Conservation (phyloP, 2,113 vertebrate genomes). For the Ameiurus melas region DNA sequence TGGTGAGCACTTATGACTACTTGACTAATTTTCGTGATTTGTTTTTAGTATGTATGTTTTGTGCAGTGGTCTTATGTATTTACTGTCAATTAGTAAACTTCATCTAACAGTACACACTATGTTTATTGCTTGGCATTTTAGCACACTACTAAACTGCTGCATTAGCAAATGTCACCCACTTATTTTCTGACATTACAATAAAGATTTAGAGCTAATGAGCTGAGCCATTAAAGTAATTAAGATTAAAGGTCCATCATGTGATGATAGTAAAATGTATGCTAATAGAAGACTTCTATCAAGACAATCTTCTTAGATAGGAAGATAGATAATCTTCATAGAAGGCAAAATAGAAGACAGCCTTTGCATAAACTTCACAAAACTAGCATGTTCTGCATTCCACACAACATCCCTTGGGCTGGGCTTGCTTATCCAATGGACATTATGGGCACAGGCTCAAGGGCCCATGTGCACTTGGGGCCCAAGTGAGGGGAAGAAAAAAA, state of each 20-base stretch:
- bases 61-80: neutral
- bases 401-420: neutral
- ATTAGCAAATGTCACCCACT: neutral
- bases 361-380: neutral
- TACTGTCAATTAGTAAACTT: neutral
- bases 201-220: neutral
- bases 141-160: neutral
- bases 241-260: neutral
- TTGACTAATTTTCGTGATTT: too few species aligned
- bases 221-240: neutral
- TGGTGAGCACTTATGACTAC: too few species aligned
- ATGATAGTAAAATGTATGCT: neutral
- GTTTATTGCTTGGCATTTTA: neutral
- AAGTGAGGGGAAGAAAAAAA: too few species aligned
- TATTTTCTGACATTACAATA: neutral
- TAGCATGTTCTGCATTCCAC: neutral
- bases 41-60: neutral
- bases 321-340: neutral
- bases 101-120: neutral
- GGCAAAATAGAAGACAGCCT: neutral
- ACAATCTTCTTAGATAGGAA: neutral
- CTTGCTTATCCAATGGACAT: too few species aligned
- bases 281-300: neutral
- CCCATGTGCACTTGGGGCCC: too few species aligned
- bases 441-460: too few species aligned